Conservation (phyloP, 2,113 vertebrate genomes). For the Cavia aperea region DNA sequence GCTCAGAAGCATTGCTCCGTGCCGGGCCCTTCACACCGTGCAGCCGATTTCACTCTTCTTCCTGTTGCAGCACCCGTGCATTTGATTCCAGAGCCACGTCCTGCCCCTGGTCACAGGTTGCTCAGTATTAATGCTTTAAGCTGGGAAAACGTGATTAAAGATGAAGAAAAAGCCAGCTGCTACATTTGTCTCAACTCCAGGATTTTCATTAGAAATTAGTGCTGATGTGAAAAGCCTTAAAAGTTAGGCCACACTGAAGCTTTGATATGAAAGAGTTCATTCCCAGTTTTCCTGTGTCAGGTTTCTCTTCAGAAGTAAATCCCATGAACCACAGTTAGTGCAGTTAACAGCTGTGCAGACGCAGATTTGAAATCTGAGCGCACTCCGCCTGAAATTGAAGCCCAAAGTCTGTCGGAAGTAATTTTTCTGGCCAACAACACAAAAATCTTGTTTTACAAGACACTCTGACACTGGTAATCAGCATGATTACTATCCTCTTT, state of each 20-base stretch:
- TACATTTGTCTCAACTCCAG: not conserved
- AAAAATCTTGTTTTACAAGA: not conserved
- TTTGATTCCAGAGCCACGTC: not conserved
- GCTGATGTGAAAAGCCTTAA: not conserved
- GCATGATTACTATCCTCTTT: not conserved
- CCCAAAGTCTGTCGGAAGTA: not conserved
- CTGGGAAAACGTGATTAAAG: not conserved
- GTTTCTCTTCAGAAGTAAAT: not conserved
- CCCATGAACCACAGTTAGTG: not conserved
- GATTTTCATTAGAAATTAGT: not conserved
- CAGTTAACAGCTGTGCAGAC: not conserved
- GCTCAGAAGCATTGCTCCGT: not conserved
- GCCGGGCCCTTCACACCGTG: not conserved
- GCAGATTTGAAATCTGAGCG: not conserved
- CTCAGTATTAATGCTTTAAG: not conserved
- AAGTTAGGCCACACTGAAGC: not conserved
- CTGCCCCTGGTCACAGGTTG: not conserved
- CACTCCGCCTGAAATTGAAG: not conserved
- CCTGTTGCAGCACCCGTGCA: not conserved
- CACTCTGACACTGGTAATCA: not conserved
- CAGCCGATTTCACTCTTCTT: not conserved
- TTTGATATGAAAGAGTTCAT: constrained; percentile 21
- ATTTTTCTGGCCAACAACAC: constrained; percentile 20
- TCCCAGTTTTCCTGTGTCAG: constrained; percentile 10
- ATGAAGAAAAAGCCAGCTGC: not conserved